Evolutionary conservation across 64 coral and sea anemone species (phyloP).

Genomic region (Stichodactyla helianthus): DNA sequence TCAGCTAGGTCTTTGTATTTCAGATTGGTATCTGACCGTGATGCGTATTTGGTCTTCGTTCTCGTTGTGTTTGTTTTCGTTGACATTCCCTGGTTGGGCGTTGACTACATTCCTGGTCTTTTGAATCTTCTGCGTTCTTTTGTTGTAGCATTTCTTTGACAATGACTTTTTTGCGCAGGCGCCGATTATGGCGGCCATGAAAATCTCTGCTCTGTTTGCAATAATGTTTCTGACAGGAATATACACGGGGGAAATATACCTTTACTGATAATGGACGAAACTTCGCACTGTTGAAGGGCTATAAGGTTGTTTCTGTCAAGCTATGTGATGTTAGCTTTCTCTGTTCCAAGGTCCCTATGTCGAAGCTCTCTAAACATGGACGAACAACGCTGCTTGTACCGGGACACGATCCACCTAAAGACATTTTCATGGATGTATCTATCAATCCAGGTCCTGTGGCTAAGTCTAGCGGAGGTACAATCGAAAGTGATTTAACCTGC

Average conservation of each 20-base stretch:
- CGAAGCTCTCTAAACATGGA: not conserved
- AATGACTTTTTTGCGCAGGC: too few species aligned
- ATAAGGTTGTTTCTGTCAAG: not conserved
- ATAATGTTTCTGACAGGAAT: too few species aligned
- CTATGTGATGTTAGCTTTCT: not conserved
- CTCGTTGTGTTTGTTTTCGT: too few species aligned
- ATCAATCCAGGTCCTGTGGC: not conserved
- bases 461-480: not conserved
- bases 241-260: not conserved
- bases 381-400: not conserved
- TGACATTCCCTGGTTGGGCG: too few species aligned
- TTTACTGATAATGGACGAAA: not conserved
- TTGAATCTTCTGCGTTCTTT: too few species aligned
- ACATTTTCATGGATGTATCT: not conserved
- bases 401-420: not conserved
- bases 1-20: too few species aligned
- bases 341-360: not conserved
- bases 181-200: too few species aligned
- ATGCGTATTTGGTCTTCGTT: too few species aligned
- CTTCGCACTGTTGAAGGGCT: not conserved
- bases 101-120: too few species aligned
- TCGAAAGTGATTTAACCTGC: not conserved
- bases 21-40: too few species aligned
- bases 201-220: too few species aligned
- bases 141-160: too few species aligned